A percentile compares a stretch with the other conserved stretches of the same genome.
Evolutionary conservation across 2,888 invertebrate species (phyloP).

Genomic region (Hyppa rectilinea): DNA sequence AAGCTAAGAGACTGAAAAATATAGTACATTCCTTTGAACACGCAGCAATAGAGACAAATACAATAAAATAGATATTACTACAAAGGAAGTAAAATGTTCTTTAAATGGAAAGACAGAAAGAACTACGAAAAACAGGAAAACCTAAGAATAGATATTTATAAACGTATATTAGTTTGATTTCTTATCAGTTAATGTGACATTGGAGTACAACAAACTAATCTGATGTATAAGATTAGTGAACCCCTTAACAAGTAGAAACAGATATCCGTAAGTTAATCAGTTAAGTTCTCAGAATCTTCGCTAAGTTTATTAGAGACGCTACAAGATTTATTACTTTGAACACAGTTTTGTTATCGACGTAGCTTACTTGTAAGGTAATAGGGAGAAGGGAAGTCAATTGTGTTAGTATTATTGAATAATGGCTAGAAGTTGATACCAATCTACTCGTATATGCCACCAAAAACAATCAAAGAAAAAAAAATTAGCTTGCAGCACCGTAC

Average conservation of each 20-base stretch:
- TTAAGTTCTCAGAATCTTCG: constrained; percentile 53
- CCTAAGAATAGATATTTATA: background rate
- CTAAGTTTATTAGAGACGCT: constrained; percentile 50
- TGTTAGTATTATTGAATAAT: constrained; percentile 4
- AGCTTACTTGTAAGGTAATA: constrained; percentile 30
- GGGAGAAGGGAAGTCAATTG: constrained; percentile 3
- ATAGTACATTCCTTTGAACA: background rate
- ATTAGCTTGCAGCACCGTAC: background rate
- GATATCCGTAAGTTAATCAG: constrained; percentile 62
- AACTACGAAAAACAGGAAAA: background rate
- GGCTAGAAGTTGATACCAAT: background rate
- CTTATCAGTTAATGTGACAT: constrained; percentile 15
- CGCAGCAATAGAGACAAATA: background rate
- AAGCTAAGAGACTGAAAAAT: background rate
- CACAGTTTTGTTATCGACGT: constrained; percentile 36
- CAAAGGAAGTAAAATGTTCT: background rate
- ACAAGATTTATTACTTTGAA: constrained; percentile 52
- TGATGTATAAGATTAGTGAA: constrained; percentile 8
- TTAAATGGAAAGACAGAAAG: background rate
- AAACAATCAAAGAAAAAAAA: background rate
- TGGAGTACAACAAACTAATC: constrained; percentile 6
- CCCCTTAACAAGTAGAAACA: constrained; percentile 10
- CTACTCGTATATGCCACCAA: background rate
- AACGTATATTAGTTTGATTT: constrained; percentile 16
- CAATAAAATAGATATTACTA: background rate